These are phyloP conservation scores for Ceratotherium simum DNA, from an alignment of 2,113 vertebrate genomes.

Conservation along the genomic window DNA sequence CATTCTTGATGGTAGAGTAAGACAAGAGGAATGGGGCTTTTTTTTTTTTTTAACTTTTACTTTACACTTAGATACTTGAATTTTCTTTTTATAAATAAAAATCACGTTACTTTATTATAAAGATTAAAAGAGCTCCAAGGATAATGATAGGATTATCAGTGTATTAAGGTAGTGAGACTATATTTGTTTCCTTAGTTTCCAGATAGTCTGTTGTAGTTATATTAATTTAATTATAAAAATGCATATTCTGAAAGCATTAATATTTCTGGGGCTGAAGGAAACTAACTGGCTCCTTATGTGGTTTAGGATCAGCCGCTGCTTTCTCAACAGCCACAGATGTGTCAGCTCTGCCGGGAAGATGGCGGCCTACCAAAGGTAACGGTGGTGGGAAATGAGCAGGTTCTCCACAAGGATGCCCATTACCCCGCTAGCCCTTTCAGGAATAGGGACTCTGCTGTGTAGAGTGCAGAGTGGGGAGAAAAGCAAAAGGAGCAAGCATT, in stretches of 20 bases:
- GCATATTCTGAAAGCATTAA: neutral
- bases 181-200: neutral
- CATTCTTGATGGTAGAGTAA: neutral
- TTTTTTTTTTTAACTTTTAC: neutral
- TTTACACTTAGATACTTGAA: neutral
- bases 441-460: neutral
- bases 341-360: slow-evolving; percentile 90
- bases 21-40: neutral
- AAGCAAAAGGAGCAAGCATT: neutral
- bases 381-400: neutral
- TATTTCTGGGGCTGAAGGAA: neutral
- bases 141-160: neutral
- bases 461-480: neutral
- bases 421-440: neutral
- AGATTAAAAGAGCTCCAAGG: slow-evolving; percentile 10
- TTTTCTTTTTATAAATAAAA: slow-evolving; percentile 52
- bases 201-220: neutral
- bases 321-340: slow-evolving; percentile 81
- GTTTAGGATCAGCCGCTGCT: slow-evolving; percentile 85
- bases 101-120: slow-evolving; percentile 32
- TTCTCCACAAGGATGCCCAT: neutral
- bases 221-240: neutral
- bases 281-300: neutral
- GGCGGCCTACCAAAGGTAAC: slow-evolving; percentile 90
- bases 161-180: neutral